Evolutionary conservation across 2,888 invertebrate genomes (phyloP).

Genomic region (Drosophila limbata): DNA sequence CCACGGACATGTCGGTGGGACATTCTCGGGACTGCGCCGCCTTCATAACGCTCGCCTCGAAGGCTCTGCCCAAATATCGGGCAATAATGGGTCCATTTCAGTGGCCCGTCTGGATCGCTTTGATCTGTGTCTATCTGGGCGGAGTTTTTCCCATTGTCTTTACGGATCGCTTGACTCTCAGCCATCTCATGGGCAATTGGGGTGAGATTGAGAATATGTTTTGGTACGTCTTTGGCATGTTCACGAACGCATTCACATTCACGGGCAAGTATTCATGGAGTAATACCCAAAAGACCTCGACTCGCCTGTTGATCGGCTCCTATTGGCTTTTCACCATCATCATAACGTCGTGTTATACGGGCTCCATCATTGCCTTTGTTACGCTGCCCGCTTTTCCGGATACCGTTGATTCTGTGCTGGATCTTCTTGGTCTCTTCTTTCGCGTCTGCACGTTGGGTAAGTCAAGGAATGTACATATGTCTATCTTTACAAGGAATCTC

Average conservation of each 20-base stretch:
- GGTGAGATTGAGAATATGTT: slow-evolving; percentile 93
- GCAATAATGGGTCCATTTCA: slow-evolving; percentile 94
- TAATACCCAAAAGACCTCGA: slow-evolving; percentile 89
- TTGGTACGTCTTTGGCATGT: slow-evolving; percentile 94
- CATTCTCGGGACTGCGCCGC: slow-evolving; percentile 92
- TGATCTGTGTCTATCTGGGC: slow-evolving; percentile 90
- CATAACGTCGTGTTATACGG: slow-evolving; percentile 93
- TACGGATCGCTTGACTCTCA: slow-evolving; percentile 89
- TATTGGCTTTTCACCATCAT: slow-evolving; percentile 95
- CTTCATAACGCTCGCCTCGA: slow-evolving; percentile 91
- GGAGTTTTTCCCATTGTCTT: slow-evolving; percentile 91
- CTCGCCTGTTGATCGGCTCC: slow-evolving; percentile 89
- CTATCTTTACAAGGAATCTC: not conserved
- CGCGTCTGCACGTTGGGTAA: slow-evolving; percentile 90
- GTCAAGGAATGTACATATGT: slow-evolving; percentile 1
- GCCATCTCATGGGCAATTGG: slow-evolving; percentile 89
- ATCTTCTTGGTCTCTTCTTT: slow-evolving; percentile 89
- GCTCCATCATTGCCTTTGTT: slow-evolving; percentile 93
- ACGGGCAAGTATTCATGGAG: slow-evolving; percentile 90
- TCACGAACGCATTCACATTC: slow-evolving; percentile 92
- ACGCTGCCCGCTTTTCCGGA: slow-evolving; percentile 91
- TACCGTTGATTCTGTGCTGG: slow-evolving; percentile 89
- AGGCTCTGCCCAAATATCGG: slow-evolving; percentile 92
- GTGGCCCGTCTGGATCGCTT: slow-evolving; percentile 92
- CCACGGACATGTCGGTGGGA: slow-evolving; percentile 88